phyloP scores from a whole-genome alignment of 2,113 vertebrate genomes.

The Megaceryle maxima region DNA sequence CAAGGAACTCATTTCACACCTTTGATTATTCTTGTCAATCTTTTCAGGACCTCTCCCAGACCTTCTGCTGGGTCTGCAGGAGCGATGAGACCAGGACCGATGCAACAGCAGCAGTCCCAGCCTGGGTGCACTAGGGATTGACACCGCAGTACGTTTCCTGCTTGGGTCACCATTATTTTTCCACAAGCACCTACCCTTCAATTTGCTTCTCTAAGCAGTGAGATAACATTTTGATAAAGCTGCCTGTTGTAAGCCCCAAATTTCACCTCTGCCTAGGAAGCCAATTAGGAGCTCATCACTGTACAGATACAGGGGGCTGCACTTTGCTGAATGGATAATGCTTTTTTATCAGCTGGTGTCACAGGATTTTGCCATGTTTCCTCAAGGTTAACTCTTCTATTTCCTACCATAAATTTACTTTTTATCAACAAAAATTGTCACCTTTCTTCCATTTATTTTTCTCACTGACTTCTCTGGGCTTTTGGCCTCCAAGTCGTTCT shows the following conservation, averaged over 20 bases:
- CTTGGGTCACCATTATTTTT: not conserved
- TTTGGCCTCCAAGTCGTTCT: not conserved
- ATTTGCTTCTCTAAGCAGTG: not conserved
- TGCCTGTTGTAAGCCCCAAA: not conserved
- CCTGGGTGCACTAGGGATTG: accelerated
- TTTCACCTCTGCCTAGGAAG: not conserved
- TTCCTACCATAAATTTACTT: not conserved
- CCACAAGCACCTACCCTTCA: not conserved
- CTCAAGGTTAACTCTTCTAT: not conserved
- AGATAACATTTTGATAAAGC: not conserved
- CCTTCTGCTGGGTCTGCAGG: not conserved
- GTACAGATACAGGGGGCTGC: not conserved
- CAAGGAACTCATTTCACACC: not conserved
- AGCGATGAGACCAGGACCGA: accelerated
- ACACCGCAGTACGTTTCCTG: not conserved
- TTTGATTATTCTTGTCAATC: not conserved
- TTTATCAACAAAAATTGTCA: not conserved
- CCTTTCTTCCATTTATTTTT: not conserved
- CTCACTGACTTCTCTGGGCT: not conserved
- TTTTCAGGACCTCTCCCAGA: not conserved
- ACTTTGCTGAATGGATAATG: not conserved
- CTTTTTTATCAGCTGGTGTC: not conserved
- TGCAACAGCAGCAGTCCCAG: not conserved
- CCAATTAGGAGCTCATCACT: not conserved
- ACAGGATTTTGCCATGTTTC: not conserved